Base-by-base conservation (phyloP, 2,113 vertebrate species). In the Motacilla tschutschensis region DNA sequence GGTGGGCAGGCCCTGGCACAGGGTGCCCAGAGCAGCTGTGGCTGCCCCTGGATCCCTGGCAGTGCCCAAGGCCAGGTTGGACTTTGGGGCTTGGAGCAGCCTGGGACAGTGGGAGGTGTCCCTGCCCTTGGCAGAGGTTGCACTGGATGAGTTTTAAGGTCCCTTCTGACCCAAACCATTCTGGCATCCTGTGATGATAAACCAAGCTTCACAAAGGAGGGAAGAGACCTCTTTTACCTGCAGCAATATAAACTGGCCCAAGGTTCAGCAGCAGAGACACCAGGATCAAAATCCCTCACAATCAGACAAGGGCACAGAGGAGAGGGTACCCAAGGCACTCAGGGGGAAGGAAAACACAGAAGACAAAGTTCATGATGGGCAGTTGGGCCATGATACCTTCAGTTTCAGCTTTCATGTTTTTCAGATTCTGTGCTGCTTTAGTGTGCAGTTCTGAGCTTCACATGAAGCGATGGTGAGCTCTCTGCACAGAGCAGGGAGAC, bases 61-160 rank as follows among this genome's bases (percentile, higher is more conserved):
- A 83, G 51, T 43, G 43, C 0, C 60, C 60, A 65, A 74, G 60
- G 51, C 14, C 69, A 50, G 60, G 44, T 0, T 64, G 69, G 55
- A 80, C 19, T 33, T 33, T 33, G 8, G 38, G 55, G 47, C 26
- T 62, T 14, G 66, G 44, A 66, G 53, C 44, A 50, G 5, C 53
- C 62, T 75, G 62, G 53, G 62, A 36, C 0, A 7, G n/a, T 38
- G 62, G 53, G 0, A 59, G 46, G 12, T 38, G 53, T 66, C 62
- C 53, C 46, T 66, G 71, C 9, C 16, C n/a, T 36, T 21, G 69
- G 31, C 50, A 72, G 8, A 8, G 31, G 9, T 24, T n/a, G 18
- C 0, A 53, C 2, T 10, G 38, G 46, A 5, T 28, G 24, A 19
- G 12, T 0, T 67, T 44, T 33, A 0, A 60, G 22, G 10, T 29